These are phyloP conservation scores for Dicrostonyx torquatus DNA, from an alignment of 2,797 vertebrate genomes.

Conservation along the genomic window DNA sequence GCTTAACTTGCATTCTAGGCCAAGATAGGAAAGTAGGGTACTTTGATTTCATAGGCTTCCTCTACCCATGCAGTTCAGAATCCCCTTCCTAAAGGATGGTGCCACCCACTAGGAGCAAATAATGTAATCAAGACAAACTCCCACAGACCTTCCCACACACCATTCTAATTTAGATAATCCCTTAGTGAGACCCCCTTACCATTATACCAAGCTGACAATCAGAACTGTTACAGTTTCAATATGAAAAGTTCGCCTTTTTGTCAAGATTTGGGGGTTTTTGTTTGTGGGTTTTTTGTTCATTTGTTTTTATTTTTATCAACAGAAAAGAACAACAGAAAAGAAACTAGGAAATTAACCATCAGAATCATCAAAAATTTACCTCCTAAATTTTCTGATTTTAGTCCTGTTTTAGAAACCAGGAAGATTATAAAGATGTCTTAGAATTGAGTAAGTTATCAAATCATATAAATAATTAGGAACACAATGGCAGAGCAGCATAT, in stretches of 20 bases:
- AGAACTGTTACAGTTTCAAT: background rate
- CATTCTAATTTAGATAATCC: background rate
- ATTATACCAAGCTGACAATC: background rate
- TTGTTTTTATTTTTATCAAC: background rate
- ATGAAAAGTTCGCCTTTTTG: background rate
- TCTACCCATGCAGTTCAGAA: background rate
- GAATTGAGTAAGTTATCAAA: constrained; percentile 39
- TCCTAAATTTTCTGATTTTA: too few relatives aligned
- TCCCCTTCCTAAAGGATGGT: background rate
- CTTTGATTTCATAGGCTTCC: background rate
- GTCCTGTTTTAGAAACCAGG: constrained; percentile 8
- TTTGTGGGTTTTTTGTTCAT: background rate
- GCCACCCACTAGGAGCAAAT: background rate
- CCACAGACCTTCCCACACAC: background rate
- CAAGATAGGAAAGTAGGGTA: background rate
- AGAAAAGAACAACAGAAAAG: background rate
- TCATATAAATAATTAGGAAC: background rate
- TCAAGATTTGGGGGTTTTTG: background rate
- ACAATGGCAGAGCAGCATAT: background rate
- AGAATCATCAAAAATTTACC: background rate
- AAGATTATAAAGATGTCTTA: background rate
- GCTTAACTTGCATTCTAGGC: background rate
- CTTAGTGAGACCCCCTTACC: background rate
- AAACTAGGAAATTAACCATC: background rate
- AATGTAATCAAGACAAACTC: background rate